These are phyloP conservation scores for Sthenelais limicola DNA, from an alignment of 2,888 invertebrate genomes.

Conservation along the genomic window DNA sequence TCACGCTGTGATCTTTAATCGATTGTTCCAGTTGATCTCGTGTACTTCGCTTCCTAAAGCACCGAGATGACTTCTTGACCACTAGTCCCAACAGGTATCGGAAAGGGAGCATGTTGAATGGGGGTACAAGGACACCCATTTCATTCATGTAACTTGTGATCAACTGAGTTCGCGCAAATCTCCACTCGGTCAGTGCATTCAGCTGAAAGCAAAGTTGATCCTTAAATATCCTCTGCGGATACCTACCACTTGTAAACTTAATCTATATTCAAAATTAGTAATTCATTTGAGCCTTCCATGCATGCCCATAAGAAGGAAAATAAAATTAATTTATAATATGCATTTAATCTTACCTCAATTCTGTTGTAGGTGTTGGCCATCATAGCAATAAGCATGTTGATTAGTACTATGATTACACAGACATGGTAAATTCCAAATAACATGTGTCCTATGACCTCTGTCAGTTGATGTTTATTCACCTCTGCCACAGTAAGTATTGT, in stretches of 20 bases:
- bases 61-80: background rate
- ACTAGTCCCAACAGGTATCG: slow-evolving; percentile 17
- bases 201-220: background rate
- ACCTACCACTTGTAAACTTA: background rate
- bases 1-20: no score
- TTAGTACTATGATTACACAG: slow-evolving; percentile 40
- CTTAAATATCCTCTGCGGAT: background rate
- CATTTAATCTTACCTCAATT: slow-evolving; percentile 24
- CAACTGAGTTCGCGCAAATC: slow-evolving; percentile 37
- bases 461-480: slow-evolving; percentile 8
- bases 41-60: background rate
- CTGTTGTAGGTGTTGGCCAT: slow-evolving; percentile 44
- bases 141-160: slow-evolving; percentile 33
- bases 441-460: slow-evolving; percentile 34
- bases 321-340: background rate
- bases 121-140: slow-evolving; percentile 38
- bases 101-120: slow-evolving; percentile 38
- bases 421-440: slow-evolving; percentile 41
- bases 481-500: background rate
- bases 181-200: slow-evolving; percentile 32
- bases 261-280: background rate
- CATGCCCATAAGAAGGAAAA: background rate
- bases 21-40: no score
- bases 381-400: slow-evolving; percentile 47
- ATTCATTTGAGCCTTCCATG: no score